Evolutionary conservation across 2,113 vertebrate species (phyloP).

Genomic region (Bujurquina vittata): DNA sequence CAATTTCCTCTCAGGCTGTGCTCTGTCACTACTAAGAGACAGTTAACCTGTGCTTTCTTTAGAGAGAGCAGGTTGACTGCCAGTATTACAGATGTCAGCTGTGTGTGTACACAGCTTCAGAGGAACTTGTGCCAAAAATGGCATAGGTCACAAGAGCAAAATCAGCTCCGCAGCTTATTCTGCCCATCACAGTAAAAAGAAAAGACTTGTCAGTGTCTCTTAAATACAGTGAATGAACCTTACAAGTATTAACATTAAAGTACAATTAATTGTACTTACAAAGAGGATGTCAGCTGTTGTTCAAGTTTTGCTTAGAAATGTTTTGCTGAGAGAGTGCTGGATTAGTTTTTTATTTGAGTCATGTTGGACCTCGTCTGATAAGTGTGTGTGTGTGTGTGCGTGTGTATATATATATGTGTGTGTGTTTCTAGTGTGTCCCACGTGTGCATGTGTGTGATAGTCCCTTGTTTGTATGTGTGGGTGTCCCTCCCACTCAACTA

Average conservation of each 20-base stretch:
- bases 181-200: not conserved
- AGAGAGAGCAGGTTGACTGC: not conserved
- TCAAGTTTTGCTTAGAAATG: not conserved
- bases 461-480: slow-evolving; percentile 5
- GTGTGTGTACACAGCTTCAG: not conserved
- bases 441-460: not conserved
- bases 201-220: no score
- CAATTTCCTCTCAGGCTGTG: not conserved
- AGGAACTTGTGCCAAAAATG: not conserved
- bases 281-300: not conserved
- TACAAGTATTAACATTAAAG: not conserved
- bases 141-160: not conserved
- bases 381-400: not conserved
- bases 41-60: not conserved
- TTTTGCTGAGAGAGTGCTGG: not conserved
- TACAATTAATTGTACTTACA: not conserved
- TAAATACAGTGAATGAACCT: not conserved
- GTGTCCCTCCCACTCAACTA: slow-evolving; percentile 3
- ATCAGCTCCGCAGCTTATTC: not conserved
- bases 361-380: not conserved
- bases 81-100: not conserved
- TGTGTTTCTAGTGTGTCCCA: not conserved
- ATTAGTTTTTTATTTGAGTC: not conserved
- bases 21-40: not conserved
- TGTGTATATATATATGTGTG: not conserved